phyloP scores from a whole-genome alignment of 2,888 invertebrate species.

The Ophion obscuratus region DNA sequence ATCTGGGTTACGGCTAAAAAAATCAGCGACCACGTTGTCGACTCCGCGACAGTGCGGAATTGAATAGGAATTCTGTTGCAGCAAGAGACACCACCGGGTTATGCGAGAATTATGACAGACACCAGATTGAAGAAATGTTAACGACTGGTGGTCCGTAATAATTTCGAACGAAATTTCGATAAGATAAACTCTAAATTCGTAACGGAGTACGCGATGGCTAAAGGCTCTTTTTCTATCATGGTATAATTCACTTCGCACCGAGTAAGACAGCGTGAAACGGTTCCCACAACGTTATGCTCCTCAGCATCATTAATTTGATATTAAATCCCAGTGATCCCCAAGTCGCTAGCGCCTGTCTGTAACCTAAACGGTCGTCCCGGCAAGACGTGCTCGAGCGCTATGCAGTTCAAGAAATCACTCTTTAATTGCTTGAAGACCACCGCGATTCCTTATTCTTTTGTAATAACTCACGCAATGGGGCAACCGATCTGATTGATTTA shows the following conservation, averaged over 20 bases:
- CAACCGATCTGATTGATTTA: slow-evolving; percentile 49
- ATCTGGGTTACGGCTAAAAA: not conserved
- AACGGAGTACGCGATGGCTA: not conserved
- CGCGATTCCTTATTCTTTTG: not conserved
- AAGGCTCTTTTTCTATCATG: not conserved
- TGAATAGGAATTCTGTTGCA: not conserved
- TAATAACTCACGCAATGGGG: slow-evolving; percentile 51
- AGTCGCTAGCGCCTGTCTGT: not conserved
- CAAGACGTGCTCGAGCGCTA: not conserved
- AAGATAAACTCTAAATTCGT: not conserved
- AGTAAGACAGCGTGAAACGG: not conserved
- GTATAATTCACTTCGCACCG: not conserved
- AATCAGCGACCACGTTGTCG: not conserved
- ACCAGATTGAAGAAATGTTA: not conserved
- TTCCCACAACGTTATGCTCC: not conserved
- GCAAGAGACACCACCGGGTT: not conserved
- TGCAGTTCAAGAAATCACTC: not conserved
- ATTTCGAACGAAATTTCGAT: not conserved
- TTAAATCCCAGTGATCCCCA: not conserved
- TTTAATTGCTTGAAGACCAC: not conserved
- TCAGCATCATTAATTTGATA: not conserved
- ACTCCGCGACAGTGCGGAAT: not conserved
- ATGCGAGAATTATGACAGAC: not conserved
- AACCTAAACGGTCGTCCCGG: not conserved
- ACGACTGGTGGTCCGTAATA: not conserved